A percentile compares a stretch with the other conserved stretches of the same genome.
Evolutionary conservation across 2,113 vertebrate species (phyloP).

Genomic region (Thalassoma bifasciatum): DNA sequence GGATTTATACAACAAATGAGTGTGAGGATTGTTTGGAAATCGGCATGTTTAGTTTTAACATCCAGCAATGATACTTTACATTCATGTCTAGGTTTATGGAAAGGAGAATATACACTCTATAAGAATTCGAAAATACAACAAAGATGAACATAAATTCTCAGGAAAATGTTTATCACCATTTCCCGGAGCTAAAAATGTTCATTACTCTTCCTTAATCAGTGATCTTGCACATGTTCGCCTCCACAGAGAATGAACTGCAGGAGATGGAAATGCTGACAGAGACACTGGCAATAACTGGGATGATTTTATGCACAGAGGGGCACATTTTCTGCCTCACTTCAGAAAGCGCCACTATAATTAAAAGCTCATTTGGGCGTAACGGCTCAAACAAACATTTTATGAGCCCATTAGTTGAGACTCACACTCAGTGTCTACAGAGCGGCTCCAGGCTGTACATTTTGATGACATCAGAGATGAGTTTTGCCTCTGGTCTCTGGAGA

Average conservation of each 20-base stretch:
- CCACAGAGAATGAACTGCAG: slow-evolving; percentile 32
- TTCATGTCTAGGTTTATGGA: no score
- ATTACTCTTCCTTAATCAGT: slow-evolving; percentile 40
- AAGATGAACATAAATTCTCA: not conserved
- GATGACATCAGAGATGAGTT: slow-evolving; percentile 59
- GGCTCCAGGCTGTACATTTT: slow-evolving; percentile 45
- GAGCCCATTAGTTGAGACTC: slow-evolving; percentile 66
- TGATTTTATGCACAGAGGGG: slow-evolving; percentile 72
- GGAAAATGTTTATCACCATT: slow-evolving; percentile 24
- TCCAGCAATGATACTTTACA: no score
- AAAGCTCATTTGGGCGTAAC: slow-evolving; percentile 79
- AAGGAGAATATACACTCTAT: no score
- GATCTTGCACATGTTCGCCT: slow-evolving; percentile 30
- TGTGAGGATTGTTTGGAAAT: no score
- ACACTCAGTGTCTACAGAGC: slow-evolving; percentile 47
- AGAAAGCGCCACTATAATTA: slow-evolving; percentile 72
- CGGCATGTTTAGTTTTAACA: no score
- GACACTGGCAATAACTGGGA: slow-evolving; percentile 56
- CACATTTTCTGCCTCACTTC: slow-evolving; percentile 75
- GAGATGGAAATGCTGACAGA: slow-evolving; percentile 63
- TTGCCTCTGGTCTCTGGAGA: slow-evolving; percentile 36
- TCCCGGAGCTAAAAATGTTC: slow-evolving; percentile 5
- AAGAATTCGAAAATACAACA: not conserved
- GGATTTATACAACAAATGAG: no score
- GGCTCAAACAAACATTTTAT: slow-evolving; percentile 79